Evolutionary conservation across 2,113 vertebrate species (phyloP).

Genomic region (Myotis yumanensis): DNA sequence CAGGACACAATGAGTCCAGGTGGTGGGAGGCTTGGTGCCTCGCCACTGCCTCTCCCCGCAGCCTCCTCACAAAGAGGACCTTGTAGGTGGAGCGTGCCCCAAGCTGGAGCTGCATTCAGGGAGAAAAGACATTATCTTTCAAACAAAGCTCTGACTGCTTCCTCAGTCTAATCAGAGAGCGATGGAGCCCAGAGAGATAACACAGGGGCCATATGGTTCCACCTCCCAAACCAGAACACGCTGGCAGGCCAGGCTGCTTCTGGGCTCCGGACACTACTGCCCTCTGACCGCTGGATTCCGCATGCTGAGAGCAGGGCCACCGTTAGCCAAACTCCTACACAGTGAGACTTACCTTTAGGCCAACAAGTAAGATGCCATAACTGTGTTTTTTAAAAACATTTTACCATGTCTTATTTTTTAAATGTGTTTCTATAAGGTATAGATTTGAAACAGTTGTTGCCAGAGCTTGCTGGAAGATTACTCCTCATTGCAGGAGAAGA

Average conservation of each 20-base stretch:
- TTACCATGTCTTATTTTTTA: background rate
- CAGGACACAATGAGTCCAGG: no score
- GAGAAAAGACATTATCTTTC: background rate
- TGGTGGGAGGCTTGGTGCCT: no score
- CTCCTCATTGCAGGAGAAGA: background rate
- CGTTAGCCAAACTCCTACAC: background rate
- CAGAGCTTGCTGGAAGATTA: background rate
- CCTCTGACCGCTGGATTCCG: background rate
- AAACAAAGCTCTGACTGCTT: background rate
- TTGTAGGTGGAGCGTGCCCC: no score
- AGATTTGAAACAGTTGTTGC: background rate
- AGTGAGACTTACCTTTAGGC: background rate
- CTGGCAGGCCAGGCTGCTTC: background rate
- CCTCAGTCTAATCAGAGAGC: background rate
- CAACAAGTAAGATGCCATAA: background rate
- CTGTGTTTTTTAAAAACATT: background rate
- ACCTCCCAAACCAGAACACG: background rate
- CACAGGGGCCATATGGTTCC: background rate
- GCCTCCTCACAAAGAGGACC: no score
- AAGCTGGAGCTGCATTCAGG: no score
- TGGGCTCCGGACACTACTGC: background rate
- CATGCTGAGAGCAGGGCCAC: background rate
- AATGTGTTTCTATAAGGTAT: constrained; percentile 2
- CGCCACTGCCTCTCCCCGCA: no score
- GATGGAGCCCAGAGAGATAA: background rate